These are phyloP conservation scores for Equus przewalskii DNA, from an alignment of 2,113 vertebrate species.

Conservation along the genomic window DNA sequence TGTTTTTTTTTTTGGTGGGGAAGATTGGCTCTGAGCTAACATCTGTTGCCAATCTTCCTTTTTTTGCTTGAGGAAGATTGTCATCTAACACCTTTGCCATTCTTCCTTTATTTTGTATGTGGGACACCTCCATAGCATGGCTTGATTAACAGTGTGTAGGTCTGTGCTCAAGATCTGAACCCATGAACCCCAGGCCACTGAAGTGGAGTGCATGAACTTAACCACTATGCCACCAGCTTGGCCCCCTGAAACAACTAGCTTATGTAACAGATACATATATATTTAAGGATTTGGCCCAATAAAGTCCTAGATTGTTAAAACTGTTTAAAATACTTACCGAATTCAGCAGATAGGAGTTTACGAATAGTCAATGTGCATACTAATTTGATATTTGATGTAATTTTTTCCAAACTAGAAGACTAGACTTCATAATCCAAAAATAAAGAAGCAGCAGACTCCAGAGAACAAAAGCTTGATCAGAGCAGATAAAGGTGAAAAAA, in stretches of 20 bases:
- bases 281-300: neutral
- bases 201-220: too few relatives aligned
- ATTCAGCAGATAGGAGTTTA: neutral
- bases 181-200: too few relatives aligned
- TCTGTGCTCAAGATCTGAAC: too few relatives aligned
- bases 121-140: too few relatives aligned
- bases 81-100: too few relatives aligned
- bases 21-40: too few relatives aligned
- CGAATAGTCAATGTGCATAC: neutral
- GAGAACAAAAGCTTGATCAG: neutral
- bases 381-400: neutral
- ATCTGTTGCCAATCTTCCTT: too few relatives aligned
- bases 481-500: neutral
- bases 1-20: neutral
- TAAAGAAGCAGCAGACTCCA: neutral
- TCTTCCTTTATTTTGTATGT: too few relatives aligned
- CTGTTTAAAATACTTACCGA: constrained; percentile 2
- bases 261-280: neutral
- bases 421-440: neutral
- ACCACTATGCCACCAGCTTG: too few relatives aligned
- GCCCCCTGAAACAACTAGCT: too few relatives aligned
- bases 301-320: neutral
- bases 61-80: too few relatives aligned
- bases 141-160: too few relatives aligned
- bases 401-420: neutral